A percentile compares a stretch with the other conserved stretches of the same genome.
Conservation (phyloP, 2,113 vertebrate genomes). For the Aegithalos caudatus region DNA sequence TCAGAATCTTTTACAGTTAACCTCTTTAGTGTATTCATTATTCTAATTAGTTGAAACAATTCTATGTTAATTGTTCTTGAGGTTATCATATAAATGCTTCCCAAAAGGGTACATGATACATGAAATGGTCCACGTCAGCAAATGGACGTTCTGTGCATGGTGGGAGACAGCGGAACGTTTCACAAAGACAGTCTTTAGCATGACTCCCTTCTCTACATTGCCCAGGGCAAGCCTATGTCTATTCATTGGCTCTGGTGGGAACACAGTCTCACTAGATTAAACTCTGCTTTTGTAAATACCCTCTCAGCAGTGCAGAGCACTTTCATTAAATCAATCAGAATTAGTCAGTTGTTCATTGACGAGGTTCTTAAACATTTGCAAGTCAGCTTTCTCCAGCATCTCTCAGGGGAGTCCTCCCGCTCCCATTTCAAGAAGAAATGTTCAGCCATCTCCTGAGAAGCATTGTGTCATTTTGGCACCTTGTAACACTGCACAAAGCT, state of each 20-base stretch:
- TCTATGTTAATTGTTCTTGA: neutral
- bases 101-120: neutral
- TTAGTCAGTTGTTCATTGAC: neutral
- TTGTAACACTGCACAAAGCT: neutral
- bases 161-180: neutral
- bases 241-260: slow-evolving; percentile 20
- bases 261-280: slow-evolving; percentile 11
- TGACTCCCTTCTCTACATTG: neutral
- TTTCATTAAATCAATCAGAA: neutral
- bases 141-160: neutral
- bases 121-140: neutral
- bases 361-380: neutral
- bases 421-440: neutral
- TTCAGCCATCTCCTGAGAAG: neutral
- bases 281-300: neutral
- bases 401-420: neutral
- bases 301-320: neutral
- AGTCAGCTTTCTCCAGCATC: neutral
- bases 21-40: neutral
- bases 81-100: neutral
- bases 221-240: slow-evolving; percentile 1
- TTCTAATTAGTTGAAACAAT: neutral
- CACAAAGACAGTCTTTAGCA: neutral
- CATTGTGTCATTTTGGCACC: neutral
- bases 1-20: neutral